These are phyloP conservation scores for Fregata magnificens DNA, from an alignment of 2,113 vertebrate genomes.

Conservation along the genomic window DNA sequence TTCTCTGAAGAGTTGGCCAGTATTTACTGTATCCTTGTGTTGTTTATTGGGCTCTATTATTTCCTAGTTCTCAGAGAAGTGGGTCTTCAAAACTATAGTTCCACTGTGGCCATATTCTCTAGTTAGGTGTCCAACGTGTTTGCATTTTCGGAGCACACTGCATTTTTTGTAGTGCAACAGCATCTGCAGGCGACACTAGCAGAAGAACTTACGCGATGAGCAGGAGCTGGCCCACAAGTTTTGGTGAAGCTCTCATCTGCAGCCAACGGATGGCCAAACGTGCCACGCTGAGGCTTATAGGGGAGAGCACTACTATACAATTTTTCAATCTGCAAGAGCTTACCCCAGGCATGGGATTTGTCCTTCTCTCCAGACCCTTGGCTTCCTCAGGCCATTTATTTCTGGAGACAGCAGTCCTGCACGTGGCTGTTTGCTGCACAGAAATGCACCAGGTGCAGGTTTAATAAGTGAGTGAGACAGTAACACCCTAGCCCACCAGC, in stretches of 20 bases:
- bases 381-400: neutral
- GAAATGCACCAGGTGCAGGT: neutral
- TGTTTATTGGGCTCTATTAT: neutral
- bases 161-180: neutral
- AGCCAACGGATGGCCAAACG: rapidly evolving
- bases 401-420: neutral
- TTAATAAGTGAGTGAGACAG: neutral
- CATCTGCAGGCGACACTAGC: neutral
- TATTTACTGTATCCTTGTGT: neutral
- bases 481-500: neutral
- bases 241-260: neutral
- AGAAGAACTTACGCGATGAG: neutral
- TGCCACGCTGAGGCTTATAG: neutral
- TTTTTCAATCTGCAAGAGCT: neutral
- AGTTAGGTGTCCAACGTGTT: neutral
- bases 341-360: neutral
- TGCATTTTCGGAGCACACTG: neutral
- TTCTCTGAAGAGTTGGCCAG: neutral
- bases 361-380: neutral
- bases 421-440: neutral
- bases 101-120: neutral
- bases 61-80: neutral
- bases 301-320: neutral
- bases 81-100: neutral
- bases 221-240: neutral